Evolutionary conservation across 2,113 vertebrate species (phyloP).

Genomic region (Phoenicopterus ruber): DNA sequence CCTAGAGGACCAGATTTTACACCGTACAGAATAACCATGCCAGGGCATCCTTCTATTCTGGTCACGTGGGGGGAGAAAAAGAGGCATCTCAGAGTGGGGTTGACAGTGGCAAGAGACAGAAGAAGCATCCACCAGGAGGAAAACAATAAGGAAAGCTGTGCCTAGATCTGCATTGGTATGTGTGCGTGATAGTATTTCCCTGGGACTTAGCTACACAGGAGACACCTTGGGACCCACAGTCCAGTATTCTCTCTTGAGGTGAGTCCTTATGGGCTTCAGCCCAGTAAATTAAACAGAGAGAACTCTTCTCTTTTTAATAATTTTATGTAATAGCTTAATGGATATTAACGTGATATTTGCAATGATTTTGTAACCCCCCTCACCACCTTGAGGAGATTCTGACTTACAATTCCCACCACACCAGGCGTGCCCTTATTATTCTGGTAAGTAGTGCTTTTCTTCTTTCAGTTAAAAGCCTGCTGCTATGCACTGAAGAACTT

Average conservation of each 20-base stretch:
- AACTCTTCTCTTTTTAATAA: background rate
- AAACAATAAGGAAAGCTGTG: background rate
- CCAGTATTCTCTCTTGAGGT: background rate
- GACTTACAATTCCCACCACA: background rate
- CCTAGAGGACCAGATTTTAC: background rate
- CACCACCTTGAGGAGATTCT: background rate
- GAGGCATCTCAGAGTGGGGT: background rate
- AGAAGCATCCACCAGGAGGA: background rate
- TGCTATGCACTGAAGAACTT: background rate
- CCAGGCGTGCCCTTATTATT: background rate
- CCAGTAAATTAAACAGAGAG: background rate
- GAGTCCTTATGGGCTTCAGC: background rate
- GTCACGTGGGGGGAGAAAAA: background rate
- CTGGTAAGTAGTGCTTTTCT: background rate
- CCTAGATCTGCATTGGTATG: background rate
- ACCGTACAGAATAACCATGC: background rate
- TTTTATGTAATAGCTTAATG: background rate
- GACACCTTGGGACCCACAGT: background rate
- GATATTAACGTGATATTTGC: background rate
- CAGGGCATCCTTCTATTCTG: background rate
- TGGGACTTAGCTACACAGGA: background rate
- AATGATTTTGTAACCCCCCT: background rate
- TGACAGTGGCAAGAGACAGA: background rate
- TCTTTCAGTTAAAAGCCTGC: background rate
- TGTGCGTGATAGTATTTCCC: background rate